These are phyloP conservation scores for Aleiodes testaceus DNA, from an alignment of 2,888 invertebrate species.

Conservation along the genomic window DNA sequence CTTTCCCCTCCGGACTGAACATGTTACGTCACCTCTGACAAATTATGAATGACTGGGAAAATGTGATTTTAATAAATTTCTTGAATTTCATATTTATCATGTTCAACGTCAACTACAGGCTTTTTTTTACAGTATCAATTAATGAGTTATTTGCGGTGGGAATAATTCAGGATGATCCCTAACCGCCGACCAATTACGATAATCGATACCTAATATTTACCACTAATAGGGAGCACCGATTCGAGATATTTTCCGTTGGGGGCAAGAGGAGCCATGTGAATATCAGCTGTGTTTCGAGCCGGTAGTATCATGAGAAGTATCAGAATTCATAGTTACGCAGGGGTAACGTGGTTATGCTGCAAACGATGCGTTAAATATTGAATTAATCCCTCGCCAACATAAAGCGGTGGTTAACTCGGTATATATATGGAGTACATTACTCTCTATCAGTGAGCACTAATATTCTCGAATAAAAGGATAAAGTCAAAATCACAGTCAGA, in stretches of 20 bases:
- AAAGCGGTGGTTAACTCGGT: neutral
- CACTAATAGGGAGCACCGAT: neutral
- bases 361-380: conserved; percentile 28
- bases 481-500: no score
- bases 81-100: neutral
- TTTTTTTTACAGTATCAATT: neutral
- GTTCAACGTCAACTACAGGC: neutral
- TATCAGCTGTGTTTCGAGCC: neutral
- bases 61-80: neutral
- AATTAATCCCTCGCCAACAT: conserved; percentile 15
- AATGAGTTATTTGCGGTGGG: neutral
- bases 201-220: conserved; percentile 8
- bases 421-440: conserved; percentile 7
- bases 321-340: conserved; percentile 20
- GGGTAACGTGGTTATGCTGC: conserved; percentile 1
- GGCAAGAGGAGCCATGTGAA: neutral
- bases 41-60: neutral
- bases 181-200: neutral
- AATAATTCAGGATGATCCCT: neutral
- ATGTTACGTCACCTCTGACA: no score
- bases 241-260: neutral
- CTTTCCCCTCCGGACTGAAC: no score
- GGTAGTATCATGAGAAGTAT: conserved; percentile 6
- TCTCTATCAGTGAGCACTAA: no score
- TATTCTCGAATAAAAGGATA: no score